Percentiles rank a stretch among this genome's conserved stretches.
Evolutionary conservation across 2,113 vertebrate genomes (phyloP).

Genomic region (Microtus montanus): DNA sequence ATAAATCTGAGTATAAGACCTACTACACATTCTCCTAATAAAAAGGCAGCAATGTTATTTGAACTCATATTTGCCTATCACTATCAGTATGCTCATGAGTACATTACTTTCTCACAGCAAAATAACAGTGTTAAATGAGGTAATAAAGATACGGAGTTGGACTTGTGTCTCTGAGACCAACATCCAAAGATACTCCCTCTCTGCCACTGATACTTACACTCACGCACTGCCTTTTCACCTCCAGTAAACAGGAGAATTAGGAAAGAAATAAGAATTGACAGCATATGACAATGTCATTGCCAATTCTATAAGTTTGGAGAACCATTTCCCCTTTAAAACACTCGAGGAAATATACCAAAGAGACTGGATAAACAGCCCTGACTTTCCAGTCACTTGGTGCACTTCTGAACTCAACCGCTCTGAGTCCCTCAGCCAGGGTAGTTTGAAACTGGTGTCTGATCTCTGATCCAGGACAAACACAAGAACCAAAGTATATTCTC

Average conservation of each 20-base stretch:
- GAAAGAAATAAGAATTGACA: conserved; percentile 25
- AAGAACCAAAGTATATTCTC: conserved; percentile 82
- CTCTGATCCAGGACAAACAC: conserved; percentile 84
- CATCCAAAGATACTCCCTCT: background rate
- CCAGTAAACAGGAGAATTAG: background rate
- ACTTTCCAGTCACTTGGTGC: conserved; percentile 70
- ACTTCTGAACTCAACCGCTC: conserved; percentile 63
- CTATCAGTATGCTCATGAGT: background rate
- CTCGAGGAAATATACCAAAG: conserved; percentile 70
- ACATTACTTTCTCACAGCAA: background rate
- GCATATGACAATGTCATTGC: conserved; percentile 33
- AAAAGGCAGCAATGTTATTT: background rate
- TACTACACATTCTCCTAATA: background rate
- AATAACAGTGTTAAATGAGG: background rate
- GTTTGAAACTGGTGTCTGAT: conserved; percentile 82
- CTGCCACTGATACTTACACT: rapidly evolving
- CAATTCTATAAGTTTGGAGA: conserved; percentile 66
- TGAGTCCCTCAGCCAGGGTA: conserved; percentile 64
- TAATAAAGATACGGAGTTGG: background rate
- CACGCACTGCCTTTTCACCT: background rate
- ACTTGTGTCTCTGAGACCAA: background rate
- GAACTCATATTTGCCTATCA: background rate
- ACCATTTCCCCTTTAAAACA: conserved; percentile 66
- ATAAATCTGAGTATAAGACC: background rate
- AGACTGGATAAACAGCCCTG: conserved; percentile 78